Evolutionary conservation across 1,140 invertebrate genomes (phyloP).

Genomic region (Neuroterus valhalla): DNA sequence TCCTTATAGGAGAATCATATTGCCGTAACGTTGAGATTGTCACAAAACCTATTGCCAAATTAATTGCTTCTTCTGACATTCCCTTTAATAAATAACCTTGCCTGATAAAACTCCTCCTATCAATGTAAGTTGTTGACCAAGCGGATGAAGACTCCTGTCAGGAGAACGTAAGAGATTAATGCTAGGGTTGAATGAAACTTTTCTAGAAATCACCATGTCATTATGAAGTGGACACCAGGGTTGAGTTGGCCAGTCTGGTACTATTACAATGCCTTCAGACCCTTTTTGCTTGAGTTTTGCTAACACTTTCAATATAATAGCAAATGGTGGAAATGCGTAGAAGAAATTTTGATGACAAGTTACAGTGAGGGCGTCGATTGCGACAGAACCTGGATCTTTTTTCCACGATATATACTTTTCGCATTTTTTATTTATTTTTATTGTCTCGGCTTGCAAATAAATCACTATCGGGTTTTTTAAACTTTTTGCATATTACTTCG

Average conservation of each 20-base stretch:
- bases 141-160: not conserved
- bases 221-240: not conserved
- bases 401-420: not conserved
- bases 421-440: not conserved
- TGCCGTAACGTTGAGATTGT: no score
- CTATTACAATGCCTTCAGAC: not conserved
- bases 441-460: not conserved
- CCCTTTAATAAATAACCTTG: not conserved
- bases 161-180: no score
- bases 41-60: no score
- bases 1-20: no score
- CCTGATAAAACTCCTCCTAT: not conserved
- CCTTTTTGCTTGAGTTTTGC: not conserved
- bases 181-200: no score
- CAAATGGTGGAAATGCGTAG: not conserved
- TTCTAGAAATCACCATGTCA: not conserved
- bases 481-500: not conserved
- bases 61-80: no score
- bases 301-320: not conserved
- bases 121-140: not conserved
- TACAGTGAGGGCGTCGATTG: not conserved
- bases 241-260: not conserved
- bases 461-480: not conserved
- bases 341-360: not conserved
- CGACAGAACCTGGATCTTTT: not conserved